These are phyloP conservation scores for Sakesphorus luctuosus DNA, from an alignment of 2,113 vertebrate species.

Conservation along the genomic window DNA sequence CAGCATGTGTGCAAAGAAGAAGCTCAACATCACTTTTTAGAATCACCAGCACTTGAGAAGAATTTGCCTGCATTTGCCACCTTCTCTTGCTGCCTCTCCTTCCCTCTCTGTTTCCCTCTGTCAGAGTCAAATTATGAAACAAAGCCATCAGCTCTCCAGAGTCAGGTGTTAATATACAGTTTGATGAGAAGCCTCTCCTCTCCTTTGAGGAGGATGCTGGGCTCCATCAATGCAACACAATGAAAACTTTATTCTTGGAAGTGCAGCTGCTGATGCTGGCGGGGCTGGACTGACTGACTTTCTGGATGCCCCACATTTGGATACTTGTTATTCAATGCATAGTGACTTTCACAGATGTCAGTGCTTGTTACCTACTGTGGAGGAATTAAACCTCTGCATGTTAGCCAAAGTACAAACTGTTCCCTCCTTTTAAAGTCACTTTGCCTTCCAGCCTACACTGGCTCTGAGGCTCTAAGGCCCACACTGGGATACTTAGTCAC, in stretches of 20 bases:
- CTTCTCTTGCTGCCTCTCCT: background rate
- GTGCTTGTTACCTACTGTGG: background rate
- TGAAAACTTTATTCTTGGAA: background rate
- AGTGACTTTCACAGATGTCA: background rate
- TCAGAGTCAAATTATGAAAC: background rate
- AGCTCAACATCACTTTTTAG: background rate
- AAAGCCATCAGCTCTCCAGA: background rate
- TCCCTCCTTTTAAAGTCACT: background rate
- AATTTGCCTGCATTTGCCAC: background rate
- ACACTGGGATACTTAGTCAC: background rate
- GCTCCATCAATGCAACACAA: background rate
- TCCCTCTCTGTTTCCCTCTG: background rate
- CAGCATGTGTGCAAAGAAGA: background rate
- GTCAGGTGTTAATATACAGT: background rate
- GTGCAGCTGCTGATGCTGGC: background rate
- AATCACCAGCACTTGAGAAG: background rate
- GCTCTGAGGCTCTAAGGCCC: background rate
- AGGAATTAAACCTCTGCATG: background rate
- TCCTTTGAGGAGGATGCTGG: background rate
- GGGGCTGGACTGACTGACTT: background rate
- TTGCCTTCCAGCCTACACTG: background rate
- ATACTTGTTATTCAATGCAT: background rate
- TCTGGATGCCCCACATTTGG: background rate
- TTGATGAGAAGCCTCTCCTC: background rate
- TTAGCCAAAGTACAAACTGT: background rate